phyloP scores from a whole-genome alignment of 92 coral and sea anemone genomes.

The Ricordea florida region DNA sequence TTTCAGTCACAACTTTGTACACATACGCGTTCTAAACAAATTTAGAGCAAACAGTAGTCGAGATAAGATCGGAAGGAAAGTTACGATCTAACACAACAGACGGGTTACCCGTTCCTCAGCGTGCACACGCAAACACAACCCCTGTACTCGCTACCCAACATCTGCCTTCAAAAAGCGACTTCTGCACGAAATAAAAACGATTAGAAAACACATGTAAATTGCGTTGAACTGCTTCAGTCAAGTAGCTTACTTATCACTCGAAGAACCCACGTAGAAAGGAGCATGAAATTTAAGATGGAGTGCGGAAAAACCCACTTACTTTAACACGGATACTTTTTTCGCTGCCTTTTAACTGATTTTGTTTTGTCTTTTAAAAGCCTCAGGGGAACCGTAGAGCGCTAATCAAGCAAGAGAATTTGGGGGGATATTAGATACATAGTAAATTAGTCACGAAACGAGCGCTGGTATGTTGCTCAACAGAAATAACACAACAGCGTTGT shows the following conservation, averaged over 20 bases:
- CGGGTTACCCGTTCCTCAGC: constrained; percentile 10
- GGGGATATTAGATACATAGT: too few relatives aligned
- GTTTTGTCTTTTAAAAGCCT: not conserved
- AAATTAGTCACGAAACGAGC: too few relatives aligned
- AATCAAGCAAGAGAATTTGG: constrained; percentile 19
- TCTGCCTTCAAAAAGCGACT: too few relatives aligned
- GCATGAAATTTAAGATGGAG: constrained; percentile 28
- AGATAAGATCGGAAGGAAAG: constrained; percentile 36
- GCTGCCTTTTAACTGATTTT: not conserved
- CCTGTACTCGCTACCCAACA: too few relatives aligned
- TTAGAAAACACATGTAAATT: too few relatives aligned
- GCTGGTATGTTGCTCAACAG: too few relatives aligned
- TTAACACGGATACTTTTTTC: not conserved
- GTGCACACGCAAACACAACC: too few relatives aligned
- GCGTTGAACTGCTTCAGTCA: too few relatives aligned
- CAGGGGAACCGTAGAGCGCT: not conserved
- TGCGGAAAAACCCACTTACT: constrained; percentile 3
- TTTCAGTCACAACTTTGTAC: not conserved
- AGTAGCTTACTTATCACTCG: constrained; percentile 7
- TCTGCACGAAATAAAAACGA: too few relatives aligned
- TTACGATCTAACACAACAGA: not conserved
- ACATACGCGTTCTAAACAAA: constrained; percentile 6
- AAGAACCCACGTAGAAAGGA: not conserved
- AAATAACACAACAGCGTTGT: too few relatives aligned
- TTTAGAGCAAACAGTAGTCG: constrained; percentile 2